Base-by-base conservation (phyloP, 35 echinoderm and acorn worm species). In the Apostichopus japonicus region DNA sequence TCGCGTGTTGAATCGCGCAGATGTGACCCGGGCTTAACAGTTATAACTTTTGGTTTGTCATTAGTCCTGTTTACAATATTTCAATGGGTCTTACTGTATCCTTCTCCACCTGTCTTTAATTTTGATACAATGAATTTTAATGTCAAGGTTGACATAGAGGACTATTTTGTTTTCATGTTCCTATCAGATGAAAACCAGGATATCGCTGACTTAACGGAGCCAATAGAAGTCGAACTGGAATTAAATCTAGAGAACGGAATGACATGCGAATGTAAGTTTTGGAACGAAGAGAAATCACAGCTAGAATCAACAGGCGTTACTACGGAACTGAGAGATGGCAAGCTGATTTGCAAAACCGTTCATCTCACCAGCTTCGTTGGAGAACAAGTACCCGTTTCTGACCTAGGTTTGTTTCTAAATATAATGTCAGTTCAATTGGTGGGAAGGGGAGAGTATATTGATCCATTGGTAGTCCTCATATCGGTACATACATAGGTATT, bases 351-450 rank as follows among this genome's bases (percentile, higher is more conserved):
- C 11, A 67, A 15, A n/a, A 89, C 61, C 51, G 21, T 5, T 5
- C 86, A 89, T 63, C 62, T 89, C 27, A 89, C 86, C 1, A 62
- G 56, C 23, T 89, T 89, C 53, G 86, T 89, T 11, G 86, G 86
- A 72, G 27, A 72, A 57, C 24, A 53, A 54, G 6, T 6, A 0
- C 23, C 17, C 57, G 54, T 13, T 3, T 84, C 16, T 54, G 5
- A 84, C 81, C 21, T 19, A 21, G 81, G 81, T 10, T 58, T 11
- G n/a, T 58, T 22, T 11, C 2, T 44, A 44, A 44, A 0, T 44
- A 0, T 44, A 44, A 44, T 44, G 33, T 44, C 4, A 44, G 33
- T 44, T 44, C 33, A 44, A 1, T 44, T 44, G 33, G 33, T 4
- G 33, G 33, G 33, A 44, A 44, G 33, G 33, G 33, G 33, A 33